Evolutionary conservation across 2,113 vertebrate genomes (phyloP), one percentile per base, ranked within the genome.

Genomic region (Falcunculus frontatus): DNA sequence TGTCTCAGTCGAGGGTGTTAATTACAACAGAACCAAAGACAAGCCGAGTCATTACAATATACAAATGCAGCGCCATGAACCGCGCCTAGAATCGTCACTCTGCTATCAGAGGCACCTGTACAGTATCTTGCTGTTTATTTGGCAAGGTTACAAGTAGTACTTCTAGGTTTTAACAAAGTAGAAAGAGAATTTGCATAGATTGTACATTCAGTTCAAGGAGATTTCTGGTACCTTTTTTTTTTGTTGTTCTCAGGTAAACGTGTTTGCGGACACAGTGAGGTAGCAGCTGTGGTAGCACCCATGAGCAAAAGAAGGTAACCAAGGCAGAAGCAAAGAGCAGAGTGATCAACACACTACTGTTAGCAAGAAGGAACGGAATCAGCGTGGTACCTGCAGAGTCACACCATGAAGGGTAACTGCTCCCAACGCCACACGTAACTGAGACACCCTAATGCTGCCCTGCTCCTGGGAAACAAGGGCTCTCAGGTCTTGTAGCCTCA

Each of bases 101-200:
- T 90, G 97, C 90, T 86, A 97, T 97, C 92, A 98, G 97, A 98
- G 98, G 96, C 97, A 93, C 93, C 97, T 97, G 92, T 97, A 98
- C 97, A 98, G 96, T 88, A 97, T 95, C 97, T 97, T 97, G 97
- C 98, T 97, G 92, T 84, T 95, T 94, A 93, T 92, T 96, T 97
- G 95, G 97, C 97, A 98, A 98, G 97, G 90, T 98, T 75, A 97
- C 81, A 92, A 97, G 80, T 93, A 97, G 96, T 88, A 97, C 94
- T 97, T 97, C 72, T 89, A 96, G 86, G 85, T 91, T 96, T 94
- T 89, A 96, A 93, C 70, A 92, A 92, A 95, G 91, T 64, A 96
- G 68, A 95, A 89, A 96, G 83, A 97, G 95, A 93, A 88, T 97
- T 98, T 98, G 98, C 98, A 98, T 98, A 98, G 98, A 98, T 98